These are phyloP conservation scores for Piaya cayana DNA, from an alignment of 2,113 vertebrate genomes.

Conservation along the genomic window DNA sequence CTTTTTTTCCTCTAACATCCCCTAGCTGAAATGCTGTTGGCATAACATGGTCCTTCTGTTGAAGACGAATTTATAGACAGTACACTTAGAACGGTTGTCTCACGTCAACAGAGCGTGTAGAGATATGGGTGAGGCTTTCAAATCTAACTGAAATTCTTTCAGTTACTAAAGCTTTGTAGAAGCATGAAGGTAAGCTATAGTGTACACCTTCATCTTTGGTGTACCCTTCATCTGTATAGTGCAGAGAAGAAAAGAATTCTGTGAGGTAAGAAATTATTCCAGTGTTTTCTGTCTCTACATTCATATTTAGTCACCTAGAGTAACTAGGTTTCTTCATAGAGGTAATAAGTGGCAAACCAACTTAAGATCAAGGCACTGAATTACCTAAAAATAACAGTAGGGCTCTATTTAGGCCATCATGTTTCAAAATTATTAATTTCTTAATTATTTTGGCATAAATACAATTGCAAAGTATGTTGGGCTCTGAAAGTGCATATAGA, in stretches of 20 bases:
- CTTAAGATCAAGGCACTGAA: background rate
- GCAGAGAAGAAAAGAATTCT: background rate
- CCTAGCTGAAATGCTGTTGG: background rate
- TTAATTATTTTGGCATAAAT: background rate
- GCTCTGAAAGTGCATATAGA: background rate
- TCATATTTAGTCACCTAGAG: background rate
- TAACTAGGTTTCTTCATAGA: background rate
- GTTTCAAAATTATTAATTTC: background rate
- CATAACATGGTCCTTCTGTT: accelerated
- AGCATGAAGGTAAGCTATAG: background rate
- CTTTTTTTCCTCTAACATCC: background rate
- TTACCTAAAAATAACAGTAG: background rate
- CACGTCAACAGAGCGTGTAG: background rate
- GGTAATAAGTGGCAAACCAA: background rate
- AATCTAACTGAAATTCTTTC: background rate
- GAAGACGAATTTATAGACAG: background rate
- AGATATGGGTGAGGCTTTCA: background rate
- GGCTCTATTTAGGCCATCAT: background rate
- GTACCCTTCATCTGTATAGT: background rate
- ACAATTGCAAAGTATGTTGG: background rate
- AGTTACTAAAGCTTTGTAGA: background rate
- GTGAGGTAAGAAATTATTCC: background rate
- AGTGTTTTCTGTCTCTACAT: background rate
- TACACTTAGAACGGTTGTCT: background rate
- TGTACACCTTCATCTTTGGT: background rate